Evolutionary conservation across 23 tunicate genomes (phyloP).

Genomic region (Phallusia fumigata): DNA sequence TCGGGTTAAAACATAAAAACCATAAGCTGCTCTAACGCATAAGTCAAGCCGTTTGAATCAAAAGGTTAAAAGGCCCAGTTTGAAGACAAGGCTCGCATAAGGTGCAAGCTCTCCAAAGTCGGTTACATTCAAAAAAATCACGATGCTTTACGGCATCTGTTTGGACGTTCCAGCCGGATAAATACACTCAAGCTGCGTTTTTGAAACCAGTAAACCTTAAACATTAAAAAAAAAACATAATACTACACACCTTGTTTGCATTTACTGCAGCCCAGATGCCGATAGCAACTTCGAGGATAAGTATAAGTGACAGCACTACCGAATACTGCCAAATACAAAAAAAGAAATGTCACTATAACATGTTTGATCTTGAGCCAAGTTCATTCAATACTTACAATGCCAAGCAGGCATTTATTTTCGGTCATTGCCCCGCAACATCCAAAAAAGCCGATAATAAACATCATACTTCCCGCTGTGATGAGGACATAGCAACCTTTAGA

Average conservation of each 20-base stretch:
- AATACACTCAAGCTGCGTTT: slow-evolving; percentile 38
- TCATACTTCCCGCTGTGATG: slow-evolving; percentile 31
- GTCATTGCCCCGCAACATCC: slow-evolving; percentile 58
- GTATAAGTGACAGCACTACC: slow-evolving; percentile 16
- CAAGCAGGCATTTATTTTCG: slow-evolving; percentile 42
- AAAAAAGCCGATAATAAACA: slow-evolving; percentile 42
- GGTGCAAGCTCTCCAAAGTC: too few relatives aligned
- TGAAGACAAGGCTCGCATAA: too few relatives aligned
- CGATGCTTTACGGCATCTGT: too few relatives aligned
- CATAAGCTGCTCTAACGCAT: neutral
- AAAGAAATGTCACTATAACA: neutral
- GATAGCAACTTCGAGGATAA: slow-evolving; percentile 33
- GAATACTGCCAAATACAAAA: slow-evolving; percentile 24
- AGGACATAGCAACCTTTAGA: slow-evolving; percentile 51
- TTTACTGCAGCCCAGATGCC: slow-evolving; percentile 46
- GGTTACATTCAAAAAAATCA: too few relatives aligned
- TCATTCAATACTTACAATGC: slow-evolving; percentile 6
- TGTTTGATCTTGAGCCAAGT: neutral
- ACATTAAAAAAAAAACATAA: neutral
- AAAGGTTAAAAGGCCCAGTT: too few relatives aligned
- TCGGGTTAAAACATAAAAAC: neutral
- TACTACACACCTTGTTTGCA: slow-evolving; percentile 23
- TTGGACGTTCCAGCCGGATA: too few relatives aligned
- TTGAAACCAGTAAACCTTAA: slow-evolving; percentile 34
- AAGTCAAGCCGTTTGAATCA: too few relatives aligned